Evolutionary conservation across 1,140 invertebrate genomes (phyloP), one percentile per base, ranked within the genome.

Genomic region (Heliconius hewitsoni): DNA sequence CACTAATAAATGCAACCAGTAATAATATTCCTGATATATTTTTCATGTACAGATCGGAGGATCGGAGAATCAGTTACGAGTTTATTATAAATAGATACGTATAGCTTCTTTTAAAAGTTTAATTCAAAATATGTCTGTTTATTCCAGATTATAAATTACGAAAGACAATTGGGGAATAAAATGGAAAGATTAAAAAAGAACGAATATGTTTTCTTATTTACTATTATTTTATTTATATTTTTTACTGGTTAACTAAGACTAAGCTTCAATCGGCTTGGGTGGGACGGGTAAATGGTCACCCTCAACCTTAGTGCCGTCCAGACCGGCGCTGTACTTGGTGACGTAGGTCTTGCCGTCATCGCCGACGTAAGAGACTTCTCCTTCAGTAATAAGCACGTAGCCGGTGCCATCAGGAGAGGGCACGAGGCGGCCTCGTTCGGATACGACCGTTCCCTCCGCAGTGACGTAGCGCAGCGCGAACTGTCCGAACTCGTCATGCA

Each of bases 391-490:
- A 9, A 57, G 55, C 1, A 57, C 55, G 55, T 57, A 57, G 3
- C 55, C 55, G 8, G n/a, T 86, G 8, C 87, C 86, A 16, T 90
- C 87, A 50, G 78, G 57, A 19, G 84, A 80, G 1, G 89, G 88
- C 23, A 93, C 86, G 1, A 94, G 86, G 66, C 86, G 85, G 5
- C 93, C 93, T 9, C 55, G 55, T 19, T 57, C 55, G n/a, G 55
- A 57, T 23, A 57, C 55, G 55, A 57, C n/a, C 2, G 88, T 94
- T 30, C 93, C 92, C 76, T 94, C 91, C 6, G 86, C 92, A 23
- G 91, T 91, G 55, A 91, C 80, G 82, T 94, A 95, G 8, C 88
- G 89, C 42, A 94, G 83, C 2, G 92, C 86, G 80, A 89, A 95
- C 55, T 57, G 55, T 9, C 55, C 55, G n/a, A 57, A 57, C 55